Percentiles rank a stretch among this genome's conserved stretches.
These are phyloP conservation scores for Rhagium mordax DNA, from an alignment of 2,888 invertebrate species.

Conservation along the genomic window DNA sequence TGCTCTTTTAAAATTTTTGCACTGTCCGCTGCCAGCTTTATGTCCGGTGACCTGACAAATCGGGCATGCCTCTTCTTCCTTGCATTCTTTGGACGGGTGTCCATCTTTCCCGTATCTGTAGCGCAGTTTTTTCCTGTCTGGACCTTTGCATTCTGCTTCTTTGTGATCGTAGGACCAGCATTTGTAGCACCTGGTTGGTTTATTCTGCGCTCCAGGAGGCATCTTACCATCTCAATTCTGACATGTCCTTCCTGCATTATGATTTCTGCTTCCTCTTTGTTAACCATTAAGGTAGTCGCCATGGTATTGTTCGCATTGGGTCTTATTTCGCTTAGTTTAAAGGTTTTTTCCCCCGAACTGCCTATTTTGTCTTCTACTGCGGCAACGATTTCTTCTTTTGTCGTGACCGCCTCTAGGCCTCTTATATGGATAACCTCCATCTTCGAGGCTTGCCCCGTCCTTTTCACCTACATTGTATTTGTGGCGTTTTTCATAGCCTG, in stretches of 20 bases:
- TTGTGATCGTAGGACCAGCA: slow-evolving; percentile 45
- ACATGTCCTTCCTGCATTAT: background rate
- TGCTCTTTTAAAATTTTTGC: background rate
- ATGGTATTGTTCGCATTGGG: slow-evolving; percentile 6
- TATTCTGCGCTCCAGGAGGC: background rate
- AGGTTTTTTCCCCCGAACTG: background rate
- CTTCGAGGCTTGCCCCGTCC: background rate
- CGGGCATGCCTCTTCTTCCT: slow-evolving; percentile 33
- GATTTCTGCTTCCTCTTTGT: background rate
- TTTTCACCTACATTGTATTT: background rate
- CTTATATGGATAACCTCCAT: background rate
- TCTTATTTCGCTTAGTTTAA: slow-evolving; percentile 8
- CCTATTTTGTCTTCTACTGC: slow-evolving; percentile 1
- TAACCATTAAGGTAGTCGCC: slow-evolving; percentile 6
- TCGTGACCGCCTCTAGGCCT: background rate
- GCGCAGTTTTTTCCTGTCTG: slow-evolving; percentile 38
- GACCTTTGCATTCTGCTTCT: slow-evolving; percentile 40
- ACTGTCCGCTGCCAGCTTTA: background rate
- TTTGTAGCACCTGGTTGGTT: slow-evolving; percentile 36
- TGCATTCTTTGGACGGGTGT: slow-evolving; percentile 41
- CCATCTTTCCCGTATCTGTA: slow-evolving; percentile 39
- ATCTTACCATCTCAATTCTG: background rate
- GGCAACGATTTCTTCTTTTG: background rate
- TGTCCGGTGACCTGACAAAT: slow-evolving; percentile 37
- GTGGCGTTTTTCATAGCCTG: slow-evolving; percentile 5